Base-by-base conservation (phyloP, 2,797 vertebrate species). In the Petrocephalus schoutedeni region DNA sequence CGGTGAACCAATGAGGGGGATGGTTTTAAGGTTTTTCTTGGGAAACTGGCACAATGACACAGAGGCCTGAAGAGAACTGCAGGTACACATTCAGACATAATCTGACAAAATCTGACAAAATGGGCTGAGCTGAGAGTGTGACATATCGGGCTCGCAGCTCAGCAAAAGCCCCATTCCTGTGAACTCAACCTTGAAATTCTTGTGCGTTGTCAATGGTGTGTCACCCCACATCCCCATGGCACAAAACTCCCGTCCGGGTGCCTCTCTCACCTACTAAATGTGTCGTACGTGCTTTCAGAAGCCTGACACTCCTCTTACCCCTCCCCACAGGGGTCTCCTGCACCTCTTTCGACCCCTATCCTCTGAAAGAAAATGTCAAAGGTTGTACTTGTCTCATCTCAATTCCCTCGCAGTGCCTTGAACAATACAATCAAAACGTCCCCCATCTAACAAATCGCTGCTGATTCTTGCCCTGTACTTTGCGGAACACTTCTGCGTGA, bases 81-180 rank as follows among this genome's bases (percentile, higher is more conserved):
- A 67, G 28, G 64, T 45, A 19, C 36, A 19, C 14, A 77, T 77
- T 77, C 71, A 45, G 71, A 45, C 71, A 77, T n/a, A 45, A 77
- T 77, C 71, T 45, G 36, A 77, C 71, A 77, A 77, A 77, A 77
- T 41, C 71, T 41, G 71, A 77, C 71, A 77, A 41, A 45, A 77
- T 2, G 36, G 16, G 71, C 71, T 19, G 71, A 77, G 71, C 71
- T 19, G 71, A 77, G 36, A 41, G 71, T 77, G 32, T 77, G 36
- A 77, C 71, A 77, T 45, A n/a, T 41, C 71, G 19, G 32, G 36
- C 71, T 36, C 16, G 28, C 16, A 6, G 71, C 71, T 77, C 71
- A 45, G 36, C 36, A 77, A 77, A 77, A 19, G 32, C 71, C 4
- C 14, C 32, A 77, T 77, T 77, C 41, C 71, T 77, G 71, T 41